Percentiles rank a stretch among this genome's conserved stretches.
These are phyloP conservation scores for Potamilus streckersoni DNA, from an alignment of 1,140 invertebrate species.

Conservation along the genomic window DNA sequence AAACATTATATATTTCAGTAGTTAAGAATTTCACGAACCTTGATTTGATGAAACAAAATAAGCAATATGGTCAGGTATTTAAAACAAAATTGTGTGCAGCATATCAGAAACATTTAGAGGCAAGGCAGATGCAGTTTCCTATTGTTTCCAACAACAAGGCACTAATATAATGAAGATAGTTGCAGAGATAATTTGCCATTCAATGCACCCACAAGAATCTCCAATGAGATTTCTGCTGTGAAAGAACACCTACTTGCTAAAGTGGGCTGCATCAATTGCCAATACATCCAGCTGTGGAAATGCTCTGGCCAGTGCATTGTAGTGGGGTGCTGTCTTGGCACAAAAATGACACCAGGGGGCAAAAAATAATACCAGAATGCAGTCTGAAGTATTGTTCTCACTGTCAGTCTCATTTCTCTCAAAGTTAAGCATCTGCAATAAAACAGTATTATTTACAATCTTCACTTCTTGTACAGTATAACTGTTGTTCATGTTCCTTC, in stretches of 20 bases:
- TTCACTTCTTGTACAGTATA: slow-evolving; percentile 43
- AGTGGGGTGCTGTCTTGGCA: slow-evolving; percentile 87
- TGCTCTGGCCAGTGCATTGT: slow-evolving; percentile 86
- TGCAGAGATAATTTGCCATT: too few relatives aligned
- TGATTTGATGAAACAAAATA: too few relatives aligned
- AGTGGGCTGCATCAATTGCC: slow-evolving; percentile 89
- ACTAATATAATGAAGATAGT: too few relatives aligned
- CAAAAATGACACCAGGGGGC: slow-evolving; percentile 91
- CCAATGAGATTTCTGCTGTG: background rate
- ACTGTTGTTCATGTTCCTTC: slow-evolving; percentile 56
- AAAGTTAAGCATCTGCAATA: slow-evolving; percentile 69
- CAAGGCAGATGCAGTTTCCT: too few relatives aligned
- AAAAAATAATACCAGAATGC: slow-evolving; percentile 87
- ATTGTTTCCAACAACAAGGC: too few relatives aligned
- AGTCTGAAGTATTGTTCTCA: slow-evolving; percentile 69
- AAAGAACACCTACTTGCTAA: slow-evolving; percentile 75
- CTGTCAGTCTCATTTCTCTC: slow-evolving; percentile 70
- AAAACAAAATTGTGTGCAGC: too few relatives aligned
- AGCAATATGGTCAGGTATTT: too few relatives aligned
- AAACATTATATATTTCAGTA: too few relatives aligned
- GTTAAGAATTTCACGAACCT: too few relatives aligned
- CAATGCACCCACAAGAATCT: too few relatives aligned
- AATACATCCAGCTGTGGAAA: slow-evolving; percentile 89
- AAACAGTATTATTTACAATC: slow-evolving; percentile 63
- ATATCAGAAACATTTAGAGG: too few relatives aligned